Conservation (phyloP, 2,113 vertebrate genomes). For the Puma concolor region DNA sequence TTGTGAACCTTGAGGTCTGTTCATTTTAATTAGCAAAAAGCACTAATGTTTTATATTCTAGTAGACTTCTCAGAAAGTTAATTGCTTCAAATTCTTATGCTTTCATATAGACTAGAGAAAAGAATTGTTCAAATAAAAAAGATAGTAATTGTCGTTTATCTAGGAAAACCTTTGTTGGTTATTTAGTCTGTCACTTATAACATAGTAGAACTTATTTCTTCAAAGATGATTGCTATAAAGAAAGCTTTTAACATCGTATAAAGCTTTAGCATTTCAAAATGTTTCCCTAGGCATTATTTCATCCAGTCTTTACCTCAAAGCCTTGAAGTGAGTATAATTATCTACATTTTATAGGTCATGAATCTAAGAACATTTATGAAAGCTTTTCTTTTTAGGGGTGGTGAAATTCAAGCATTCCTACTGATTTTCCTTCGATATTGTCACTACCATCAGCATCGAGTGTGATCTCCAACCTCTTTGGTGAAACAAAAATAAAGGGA, state of each 20-base stretch:
- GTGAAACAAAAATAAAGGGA: neutral
- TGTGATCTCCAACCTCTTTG: neutral
- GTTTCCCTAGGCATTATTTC: neutral
- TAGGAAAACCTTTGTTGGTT: neutral
- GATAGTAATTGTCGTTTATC: slow-evolving; percentile 20
- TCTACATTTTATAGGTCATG: neutral
- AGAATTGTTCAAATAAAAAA: slow-evolving; percentile 51
- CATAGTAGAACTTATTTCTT: neutral
- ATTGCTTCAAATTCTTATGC: slow-evolving; percentile 6
- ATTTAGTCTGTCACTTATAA: neutral
- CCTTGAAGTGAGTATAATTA: neutral
- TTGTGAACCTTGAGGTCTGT: slow-evolving; percentile 64
- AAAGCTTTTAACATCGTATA: neutral
- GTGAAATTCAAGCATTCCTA: neutral
- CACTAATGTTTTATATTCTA: slow-evolving; percentile 7
- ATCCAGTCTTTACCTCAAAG: slow-evolving; percentile 11
- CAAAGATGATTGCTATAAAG: neutral
- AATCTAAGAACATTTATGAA: neutral
- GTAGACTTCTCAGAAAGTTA: slow-evolving; percentile 75
- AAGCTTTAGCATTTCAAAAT: neutral
- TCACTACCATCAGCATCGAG: neutral
- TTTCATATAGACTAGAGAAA: neutral
- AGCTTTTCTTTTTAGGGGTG: neutral
- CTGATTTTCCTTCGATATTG: neutral
- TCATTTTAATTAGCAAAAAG: slow-evolving; percentile 75